phyloP scores from a whole-genome alignment of 2,113 vertebrate species.

The Gila orcuttii region DNA sequence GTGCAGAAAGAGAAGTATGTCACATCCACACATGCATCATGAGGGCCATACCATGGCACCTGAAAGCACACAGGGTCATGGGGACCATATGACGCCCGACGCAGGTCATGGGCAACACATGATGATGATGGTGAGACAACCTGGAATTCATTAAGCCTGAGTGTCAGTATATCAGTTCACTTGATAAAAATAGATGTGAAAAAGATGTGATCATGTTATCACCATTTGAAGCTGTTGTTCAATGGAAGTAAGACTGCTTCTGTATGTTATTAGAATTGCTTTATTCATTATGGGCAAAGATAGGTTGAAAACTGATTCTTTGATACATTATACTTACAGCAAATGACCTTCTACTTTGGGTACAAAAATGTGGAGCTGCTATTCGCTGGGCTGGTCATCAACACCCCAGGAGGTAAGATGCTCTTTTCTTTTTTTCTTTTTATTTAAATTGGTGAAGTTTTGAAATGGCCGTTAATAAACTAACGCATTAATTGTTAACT shows the following conservation, averaged over 20 bases:
- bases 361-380: constrained; percentile 85
- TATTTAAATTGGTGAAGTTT: not conserved
- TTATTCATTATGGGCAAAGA: not conserved
- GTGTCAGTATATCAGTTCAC: not conserved
- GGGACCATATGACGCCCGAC: constrained; percentile 5
- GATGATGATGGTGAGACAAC: constrained; percentile 78
- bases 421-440: not conserved
- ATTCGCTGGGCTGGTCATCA: constrained; percentile 89
- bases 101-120: constrained; percentile 28
- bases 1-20: constrained; percentile 42
- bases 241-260: not conserved
- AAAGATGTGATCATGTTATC: not conserved
- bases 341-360: constrained; percentile 94
- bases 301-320: not conserved
- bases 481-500: too few species aligned
- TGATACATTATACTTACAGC: constrained; percentile 66
- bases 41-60: constrained; percentile 33
- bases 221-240: not conserved
- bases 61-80: not conserved
- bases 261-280: not conserved
- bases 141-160: not conserved
- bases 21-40: constrained; percentile 34
- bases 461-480: not conserved
- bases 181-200: not conserved
- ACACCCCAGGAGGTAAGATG: constrained; percentile 87